Evolutionary conservation across 2,888 invertebrate species (phyloP), one percentile per base, ranked within the genome.

Genomic region (Pelosia muscerda): DNA sequence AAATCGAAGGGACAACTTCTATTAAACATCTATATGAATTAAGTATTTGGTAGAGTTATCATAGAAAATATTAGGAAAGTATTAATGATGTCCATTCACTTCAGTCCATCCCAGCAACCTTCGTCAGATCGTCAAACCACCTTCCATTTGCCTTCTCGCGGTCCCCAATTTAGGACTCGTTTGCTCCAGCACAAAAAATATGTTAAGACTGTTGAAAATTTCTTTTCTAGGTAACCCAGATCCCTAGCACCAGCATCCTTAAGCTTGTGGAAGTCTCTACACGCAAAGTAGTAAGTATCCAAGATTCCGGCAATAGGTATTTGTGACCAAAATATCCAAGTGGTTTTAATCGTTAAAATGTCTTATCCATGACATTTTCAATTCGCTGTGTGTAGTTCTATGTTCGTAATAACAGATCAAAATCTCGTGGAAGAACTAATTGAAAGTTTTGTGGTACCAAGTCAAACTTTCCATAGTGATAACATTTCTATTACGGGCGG

Each of bases 401-500:
- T 6, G 53, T 22, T 4, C 5, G 15, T 55, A 25, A 67, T 69
- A 60, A 71, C 55, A 66, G 65, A 76, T 76, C 63, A 63, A 69
- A 78, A 76, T 74, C 68, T 76, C 68, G 72, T 69, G 49, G 70
- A 68, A 78, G 65, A 78, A 72, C 72, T 67, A 77, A 79, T 77
- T 79, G 79, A 72, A 77, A 66, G 64, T 66, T 66, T 75, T 74
- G 69, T 73, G 70, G 54, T 72, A 49, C 71, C 71, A 75, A 77
- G 68, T 72, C 68, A 25, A 73, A 74, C 68, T 79, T 76, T 54
- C 69, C 71, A 25, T 72, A 77, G 75, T 69, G 76, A 77, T 76
- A 79, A 79, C 71, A 71, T 77, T 79, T 74, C 74, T 66, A 76
- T 74, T 77, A 76, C 53, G 63, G 59, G 70, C 59, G n/a, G 28